phyloP scores from a whole-genome alignment of 2,113 vertebrate genomes.

The Rallus limicola region DNA sequence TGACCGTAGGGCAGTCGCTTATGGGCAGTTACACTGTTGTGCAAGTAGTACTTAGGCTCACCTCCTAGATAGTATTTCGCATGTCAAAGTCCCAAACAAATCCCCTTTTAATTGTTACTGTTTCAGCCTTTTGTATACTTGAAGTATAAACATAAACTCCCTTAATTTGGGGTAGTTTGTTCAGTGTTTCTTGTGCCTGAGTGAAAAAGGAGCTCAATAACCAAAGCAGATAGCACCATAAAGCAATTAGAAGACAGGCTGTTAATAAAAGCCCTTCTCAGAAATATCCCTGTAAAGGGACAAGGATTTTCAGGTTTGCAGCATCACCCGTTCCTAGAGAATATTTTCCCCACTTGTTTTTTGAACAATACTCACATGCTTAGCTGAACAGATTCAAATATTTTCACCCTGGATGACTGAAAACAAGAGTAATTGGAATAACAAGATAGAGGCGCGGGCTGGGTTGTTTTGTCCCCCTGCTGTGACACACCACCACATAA shows the following conservation, averaged over 20 bases:
- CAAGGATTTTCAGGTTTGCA: not conserved
- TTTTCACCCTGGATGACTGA: conserved; percentile 35
- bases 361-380: conserved; percentile 11
- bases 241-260: not conserved
- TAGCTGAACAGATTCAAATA: conserved; percentile 38
- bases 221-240: not conserved
- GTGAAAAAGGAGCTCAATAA: not conserved
- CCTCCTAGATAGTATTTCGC: not conserved
- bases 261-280: conserved; percentile 2
- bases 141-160: not conserved
- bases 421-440: conserved; percentile 43
- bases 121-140: not conserved
- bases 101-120: not conserved
- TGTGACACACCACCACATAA: not conserved
- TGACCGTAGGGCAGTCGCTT: not conserved
- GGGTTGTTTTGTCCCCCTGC: not conserved
- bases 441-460: not conserved
- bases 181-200: not conserved
- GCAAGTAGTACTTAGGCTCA: not conserved
- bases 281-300: not conserved
- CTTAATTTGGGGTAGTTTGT: not conserved
- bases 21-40: not conserved
- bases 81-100: not conserved
- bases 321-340: not conserved
- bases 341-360: not conserved